A percentile compares a stretch with the other conserved stretches of the same genome.
These are phyloP conservation scores for Polietes domitor DNA, from an alignment of 2,888 invertebrate genomes.

Conservation along the genomic window DNA sequence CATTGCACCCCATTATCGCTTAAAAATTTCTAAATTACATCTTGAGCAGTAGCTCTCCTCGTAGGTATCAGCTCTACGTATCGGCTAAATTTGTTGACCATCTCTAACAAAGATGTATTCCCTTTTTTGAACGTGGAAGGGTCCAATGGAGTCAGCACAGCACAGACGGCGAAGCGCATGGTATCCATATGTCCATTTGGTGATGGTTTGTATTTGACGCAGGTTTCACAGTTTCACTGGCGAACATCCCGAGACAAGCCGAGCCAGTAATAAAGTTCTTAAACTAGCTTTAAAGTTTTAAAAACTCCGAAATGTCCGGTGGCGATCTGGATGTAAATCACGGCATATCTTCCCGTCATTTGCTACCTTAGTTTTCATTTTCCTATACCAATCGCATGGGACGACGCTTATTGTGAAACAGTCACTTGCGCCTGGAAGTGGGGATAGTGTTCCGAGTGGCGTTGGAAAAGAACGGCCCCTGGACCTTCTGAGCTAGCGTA, in stretches of 20 bases:
- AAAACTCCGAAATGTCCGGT: conserved; percentile 57
- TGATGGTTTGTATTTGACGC: conserved; percentile 22
- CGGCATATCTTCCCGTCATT: conserved; percentile 9
- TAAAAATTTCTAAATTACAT: not conserved
- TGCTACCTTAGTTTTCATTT: not conserved
- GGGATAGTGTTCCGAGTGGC: not conserved
- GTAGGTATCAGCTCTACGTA: conserved; percentile 19
- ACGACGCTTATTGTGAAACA: not conserved
- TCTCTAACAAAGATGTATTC: not conserved
- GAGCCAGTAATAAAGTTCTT: conserved; percentile 58
- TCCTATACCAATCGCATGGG: conserved; percentile 18
- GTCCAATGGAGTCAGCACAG: conserved; percentile 1
- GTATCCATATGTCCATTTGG: conserved; percentile 39
- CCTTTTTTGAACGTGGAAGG: not conserved
- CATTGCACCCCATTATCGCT: conserved; percentile 34
- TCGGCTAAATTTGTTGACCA: conserved; percentile 15
- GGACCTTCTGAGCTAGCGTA: conserved; percentile 43
- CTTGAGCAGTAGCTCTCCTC: not conserved
- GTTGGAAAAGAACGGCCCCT: conserved; percentile 45
- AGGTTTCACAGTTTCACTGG: conserved; percentile 15
- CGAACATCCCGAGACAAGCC: conserved; percentile 44
- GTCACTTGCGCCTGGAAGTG: not conserved
- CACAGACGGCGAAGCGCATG: conserved; percentile 28
- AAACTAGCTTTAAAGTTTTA: conserved; percentile 45
- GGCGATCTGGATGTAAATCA: conserved; percentile 22